Evolutionary conservation across 2,113 vertebrate genomes (phyloP).

Genomic region (Campylomormyrus numenius): DNA sequence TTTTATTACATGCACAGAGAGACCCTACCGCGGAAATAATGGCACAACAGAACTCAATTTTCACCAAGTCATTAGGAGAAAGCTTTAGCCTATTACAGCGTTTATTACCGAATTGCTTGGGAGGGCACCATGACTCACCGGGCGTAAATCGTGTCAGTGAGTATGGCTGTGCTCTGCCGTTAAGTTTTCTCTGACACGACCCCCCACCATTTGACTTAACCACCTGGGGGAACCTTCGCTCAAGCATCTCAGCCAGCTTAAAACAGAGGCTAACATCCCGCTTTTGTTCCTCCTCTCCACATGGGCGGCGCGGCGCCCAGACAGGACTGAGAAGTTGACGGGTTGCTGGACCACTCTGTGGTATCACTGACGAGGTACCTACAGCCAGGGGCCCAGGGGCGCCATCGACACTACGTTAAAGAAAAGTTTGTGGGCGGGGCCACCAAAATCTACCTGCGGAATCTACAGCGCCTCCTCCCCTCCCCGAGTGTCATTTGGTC

Average conservation of each 20-base stretch:
- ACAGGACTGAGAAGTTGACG: neutral
- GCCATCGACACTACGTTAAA: neutral
- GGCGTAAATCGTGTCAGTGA: neutral
- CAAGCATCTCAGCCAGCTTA: neutral
- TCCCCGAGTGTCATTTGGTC: neutral
- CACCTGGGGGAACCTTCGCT: neutral
- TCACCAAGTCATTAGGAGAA: slow-evolving; percentile 3
- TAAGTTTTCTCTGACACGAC: neutral
- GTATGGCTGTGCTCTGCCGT: neutral
- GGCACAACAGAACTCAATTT: neutral
- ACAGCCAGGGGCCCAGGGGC: neutral
- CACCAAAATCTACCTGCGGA: neutral
- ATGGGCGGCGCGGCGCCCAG: neutral
- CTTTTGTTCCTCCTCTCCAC: no score
- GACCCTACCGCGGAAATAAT: neutral
- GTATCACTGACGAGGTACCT: neutral
- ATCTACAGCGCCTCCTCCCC: neutral
- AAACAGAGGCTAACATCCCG: neutral
- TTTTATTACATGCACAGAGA: neutral
- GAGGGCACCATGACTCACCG: neutral
- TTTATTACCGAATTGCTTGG: neutral
- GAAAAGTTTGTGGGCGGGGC: neutral
- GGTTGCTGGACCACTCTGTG: neutral
- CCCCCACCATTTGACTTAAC: neutral
- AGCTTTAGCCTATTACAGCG: neutral